Percentiles rank a stretch among this genome's conserved stretches.
Evolutionary conservation across 2,888 invertebrate species (phyloP).

Genomic region (Macrosiphum euphorbiae): DNA sequence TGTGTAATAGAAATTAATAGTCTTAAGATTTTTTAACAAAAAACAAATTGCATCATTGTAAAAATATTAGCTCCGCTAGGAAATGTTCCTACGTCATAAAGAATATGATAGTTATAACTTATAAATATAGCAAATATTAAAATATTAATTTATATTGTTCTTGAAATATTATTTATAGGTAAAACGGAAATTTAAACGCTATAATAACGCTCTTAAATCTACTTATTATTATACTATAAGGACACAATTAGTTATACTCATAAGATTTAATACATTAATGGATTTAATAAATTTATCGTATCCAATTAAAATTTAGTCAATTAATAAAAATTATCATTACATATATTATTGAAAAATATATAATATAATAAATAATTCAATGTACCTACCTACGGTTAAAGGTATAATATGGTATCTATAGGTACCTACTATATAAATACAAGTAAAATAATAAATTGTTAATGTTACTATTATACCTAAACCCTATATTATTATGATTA

Average conservation of each 20-base stretch:
- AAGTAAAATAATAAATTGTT: background rate
- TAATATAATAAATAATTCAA: no score
- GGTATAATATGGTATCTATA: background rate
- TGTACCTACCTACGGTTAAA: no score
- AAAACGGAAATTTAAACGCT: background rate
- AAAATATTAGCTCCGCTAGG: background rate
- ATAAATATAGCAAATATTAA: background rate
- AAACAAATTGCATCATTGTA: background rate
- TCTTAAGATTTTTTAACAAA: background rate
- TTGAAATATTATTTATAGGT: background rate
- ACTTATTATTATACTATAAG: background rate
- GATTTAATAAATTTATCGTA: background rate
- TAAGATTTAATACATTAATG: background rate
- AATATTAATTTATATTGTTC: background rate
- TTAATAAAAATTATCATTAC: background rate
- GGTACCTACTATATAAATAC: background rate
- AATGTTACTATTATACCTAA: background rate
- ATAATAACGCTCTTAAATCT: background rate
- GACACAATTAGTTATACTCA: background rate
- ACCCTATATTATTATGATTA: background rate
- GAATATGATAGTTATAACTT: background rate
- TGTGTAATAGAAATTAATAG: background rate
- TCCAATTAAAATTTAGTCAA: background rate
- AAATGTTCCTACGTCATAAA: background rate
- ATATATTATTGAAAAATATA: background rate